Evolutionary conservation across 1,140 invertebrate species (phyloP), one percentile per base, ranked within the genome.

Genomic region (Marisa cornuarietis): DNA sequence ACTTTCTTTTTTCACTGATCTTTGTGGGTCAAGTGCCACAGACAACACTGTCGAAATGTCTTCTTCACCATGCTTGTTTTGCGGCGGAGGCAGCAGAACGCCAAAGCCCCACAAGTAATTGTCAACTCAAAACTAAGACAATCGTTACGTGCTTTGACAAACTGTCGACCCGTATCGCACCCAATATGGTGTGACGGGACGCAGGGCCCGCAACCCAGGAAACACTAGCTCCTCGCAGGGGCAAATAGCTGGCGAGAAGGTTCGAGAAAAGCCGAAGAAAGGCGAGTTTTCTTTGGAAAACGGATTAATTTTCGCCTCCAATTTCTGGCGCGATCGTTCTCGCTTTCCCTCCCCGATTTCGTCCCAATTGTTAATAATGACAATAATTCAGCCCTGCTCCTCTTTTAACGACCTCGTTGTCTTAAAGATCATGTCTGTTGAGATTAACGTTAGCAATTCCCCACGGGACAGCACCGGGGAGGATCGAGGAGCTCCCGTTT

Each of bases 271-370:
- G 73, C 26, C 54, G 26, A 22, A 61, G 58, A n/a, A 54, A n/a
- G 58, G n/a, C 14, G 76, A 42, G n/a, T 63, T 11, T 24, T 22
- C 76, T 16, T 31, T 24, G 76, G 76, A 68, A 77, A 77, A 77
- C 58, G 76, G 76, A 77, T 77, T 77, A 77, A 77, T 77, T 69
- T 69, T 77, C 76, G 76, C 76, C 76, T 77, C 68, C 76, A 77
- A 77, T 77, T 77, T 77, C 76, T 77, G 24, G 49, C 65, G 54
- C 76, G 65, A 77, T 77, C 76, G 76, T 51, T 77, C 63, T 77
- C 54, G 22, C 24, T 51, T 31, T 14, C 10, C 52, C 76, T 58
- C 54, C 54, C 16, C 54, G 11, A 18, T 58, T 58, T 58, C 54
- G 11, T 58, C 54, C 54, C 16, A 69, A 52, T 77, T 51, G 65